phyloP scores from a whole-genome alignment of 1,140 invertebrate species.

The Drosophila cardini region DNA sequence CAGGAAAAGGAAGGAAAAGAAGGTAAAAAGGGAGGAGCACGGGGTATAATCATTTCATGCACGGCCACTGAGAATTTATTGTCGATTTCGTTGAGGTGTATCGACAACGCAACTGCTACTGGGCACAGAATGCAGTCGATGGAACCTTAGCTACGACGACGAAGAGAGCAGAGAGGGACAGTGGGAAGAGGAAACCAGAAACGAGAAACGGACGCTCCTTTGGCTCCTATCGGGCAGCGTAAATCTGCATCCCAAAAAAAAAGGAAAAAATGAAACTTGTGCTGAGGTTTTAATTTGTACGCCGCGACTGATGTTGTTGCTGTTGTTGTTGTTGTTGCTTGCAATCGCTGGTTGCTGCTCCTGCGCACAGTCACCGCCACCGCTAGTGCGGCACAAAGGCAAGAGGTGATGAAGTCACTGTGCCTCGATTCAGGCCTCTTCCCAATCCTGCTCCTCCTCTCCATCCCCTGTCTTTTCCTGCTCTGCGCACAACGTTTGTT shows the following conservation, averaged over 20 bases:
- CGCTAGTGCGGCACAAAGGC: slow-evolving; percentile 38
- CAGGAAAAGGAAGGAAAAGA: neutral
- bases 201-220: slow-evolving; percentile 45
- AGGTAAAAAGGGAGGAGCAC: neutral
- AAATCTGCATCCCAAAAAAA: slow-evolving; percentile 70
- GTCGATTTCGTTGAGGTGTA: slow-evolving; percentile 83
- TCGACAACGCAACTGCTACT: slow-evolving; percentile 85
- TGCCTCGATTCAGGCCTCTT: slow-evolving; percentile 39
- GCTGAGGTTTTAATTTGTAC: slow-evolving; percentile 83
- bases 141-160: neutral
- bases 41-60: slow-evolving; percentile 56
- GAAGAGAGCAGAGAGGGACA: neutral
- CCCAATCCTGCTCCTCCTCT: neutral
- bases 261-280: slow-evolving; percentile 47
- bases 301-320: slow-evolving; percentile 34
- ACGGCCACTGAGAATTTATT: slow-evolving; percentile 81
- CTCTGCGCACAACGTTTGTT: slow-evolving; percentile 61
- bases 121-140: slow-evolving; percentile 70
- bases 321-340: slow-evolving; percentile 21
- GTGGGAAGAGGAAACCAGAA: neutral
- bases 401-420: slow-evolving; percentile 73
- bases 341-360: slow-evolving; percentile 33
- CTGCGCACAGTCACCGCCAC: slow-evolving; percentile 45
- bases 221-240: slow-evolving; percentile 60
- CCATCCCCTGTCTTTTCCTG: slow-evolving; percentile 11